These are phyloP conservation scores for Rhagoletis zephyria DNA, from an alignment of 1,140 invertebrate species.

Conservation along the genomic window DNA sequence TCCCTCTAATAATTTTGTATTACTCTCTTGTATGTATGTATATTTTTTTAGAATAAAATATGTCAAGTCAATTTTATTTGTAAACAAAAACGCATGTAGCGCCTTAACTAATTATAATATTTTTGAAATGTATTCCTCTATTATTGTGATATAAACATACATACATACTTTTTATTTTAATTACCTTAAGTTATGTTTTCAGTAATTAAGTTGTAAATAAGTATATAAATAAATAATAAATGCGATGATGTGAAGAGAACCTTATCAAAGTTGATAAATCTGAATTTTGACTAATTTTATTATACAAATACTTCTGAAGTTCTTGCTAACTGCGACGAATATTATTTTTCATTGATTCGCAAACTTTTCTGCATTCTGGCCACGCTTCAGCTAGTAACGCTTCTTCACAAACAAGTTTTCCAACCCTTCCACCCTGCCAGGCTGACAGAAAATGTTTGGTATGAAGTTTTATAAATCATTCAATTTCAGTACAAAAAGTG, in stretches of 20 bases:
- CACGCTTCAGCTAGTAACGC: too few species aligned
- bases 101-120: slow-evolving; percentile 25
- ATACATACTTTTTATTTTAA: background rate
- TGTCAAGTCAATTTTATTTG: background rate
- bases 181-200: slow-evolving; percentile 27
- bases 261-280: too few species aligned
- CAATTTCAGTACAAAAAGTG: too few species aligned
- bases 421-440: too few species aligned
- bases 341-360: too few species aligned
- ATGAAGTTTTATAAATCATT: too few species aligned
- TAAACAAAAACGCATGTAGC: background rate
- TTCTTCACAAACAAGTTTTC: too few species aligned
- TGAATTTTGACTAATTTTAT: too few species aligned
- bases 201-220: slow-evolving; percentile 28
- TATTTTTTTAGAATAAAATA: background rate
- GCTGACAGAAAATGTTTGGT: too few species aligned
- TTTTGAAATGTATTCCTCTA: slow-evolving; percentile 48
- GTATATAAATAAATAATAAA: background rate
- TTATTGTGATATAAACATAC: slow-evolving; percentile 52
- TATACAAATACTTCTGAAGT: background rate
- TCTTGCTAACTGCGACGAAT: too few species aligned
- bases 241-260: background rate
- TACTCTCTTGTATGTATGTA: slow-evolving; percentile 13
- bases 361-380: too few species aligned
- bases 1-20: background rate